These are phyloP conservation scores for Phoxinus dragarum DNA, from an alignment of 2,797 vertebrate genomes.

Conservation along the genomic window DNA sequence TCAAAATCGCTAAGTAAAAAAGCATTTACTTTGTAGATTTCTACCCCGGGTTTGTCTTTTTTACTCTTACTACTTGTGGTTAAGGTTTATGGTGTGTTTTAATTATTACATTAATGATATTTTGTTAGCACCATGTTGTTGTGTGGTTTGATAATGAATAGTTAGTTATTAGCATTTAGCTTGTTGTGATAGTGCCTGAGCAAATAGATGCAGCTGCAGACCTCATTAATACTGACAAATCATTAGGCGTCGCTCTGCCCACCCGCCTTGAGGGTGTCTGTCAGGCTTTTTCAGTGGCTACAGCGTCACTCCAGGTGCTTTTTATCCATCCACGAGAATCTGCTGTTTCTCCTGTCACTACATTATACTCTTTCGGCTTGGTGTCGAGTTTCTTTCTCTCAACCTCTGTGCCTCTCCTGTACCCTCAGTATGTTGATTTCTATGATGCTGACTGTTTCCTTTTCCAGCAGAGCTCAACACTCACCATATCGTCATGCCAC, in stretches of 20 bases:
- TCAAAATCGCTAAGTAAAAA: slow-evolving; percentile 35
- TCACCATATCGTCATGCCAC: slow-evolving; percentile 22
- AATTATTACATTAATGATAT: slow-evolving; percentile 11
- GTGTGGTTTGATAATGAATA: not conserved
- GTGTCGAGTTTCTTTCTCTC: slow-evolving; percentile 22
- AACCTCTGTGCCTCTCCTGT: slow-evolving; percentile 17
- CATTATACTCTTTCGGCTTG: slow-evolving; percentile 15
- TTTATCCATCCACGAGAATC: slow-evolving; percentile 17
- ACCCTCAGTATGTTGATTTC: slow-evolving; percentile 20
- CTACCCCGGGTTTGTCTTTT: slow-evolving; percentile 33
- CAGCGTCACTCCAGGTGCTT: slow-evolving; percentile 19
- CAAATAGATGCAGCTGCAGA: slow-evolving; percentile 6
- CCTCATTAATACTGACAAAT: slow-evolving; percentile 15
- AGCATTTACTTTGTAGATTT: slow-evolving; percentile 2
- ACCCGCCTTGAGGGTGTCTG: slow-evolving; percentile 37
- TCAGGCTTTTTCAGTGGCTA: slow-evolving; percentile 29
- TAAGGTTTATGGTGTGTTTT: slow-evolving; percentile 20
- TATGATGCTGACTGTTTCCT: slow-evolving; percentile 10
- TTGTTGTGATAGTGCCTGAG: slow-evolving; percentile 5
- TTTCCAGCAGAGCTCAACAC: slow-evolving; percentile 10
- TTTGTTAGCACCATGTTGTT: slow-evolving; percentile 21
- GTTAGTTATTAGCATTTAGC: not conserved
- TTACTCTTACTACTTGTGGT: slow-evolving; percentile 41
- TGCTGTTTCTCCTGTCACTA: slow-evolving; percentile 28
- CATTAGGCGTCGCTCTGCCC: not conserved